Conservation (phyloP, 2,113 vertebrate genomes). For the Pseudolaguvia tuberculata region DNA sequence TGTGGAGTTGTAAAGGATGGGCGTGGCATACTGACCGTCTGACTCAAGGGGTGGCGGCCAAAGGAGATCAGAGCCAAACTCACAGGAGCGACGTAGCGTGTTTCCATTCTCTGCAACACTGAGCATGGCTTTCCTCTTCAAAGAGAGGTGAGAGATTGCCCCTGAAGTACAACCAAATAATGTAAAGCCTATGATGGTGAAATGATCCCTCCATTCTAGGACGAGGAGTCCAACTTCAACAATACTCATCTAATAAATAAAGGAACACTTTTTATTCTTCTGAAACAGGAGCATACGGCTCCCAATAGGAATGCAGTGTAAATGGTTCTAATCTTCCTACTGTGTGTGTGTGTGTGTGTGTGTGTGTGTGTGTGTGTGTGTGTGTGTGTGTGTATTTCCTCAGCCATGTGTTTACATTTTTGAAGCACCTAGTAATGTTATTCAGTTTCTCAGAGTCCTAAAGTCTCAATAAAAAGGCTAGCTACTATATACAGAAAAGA, state of each 20-base stretch:
- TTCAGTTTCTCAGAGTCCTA: not conserved
- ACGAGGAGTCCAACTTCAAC: not conserved
- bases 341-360: not conserved
- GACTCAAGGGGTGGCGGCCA: slow-evolving; percentile 76
- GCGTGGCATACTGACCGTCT: slow-evolving; percentile 61
- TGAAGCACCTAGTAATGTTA: slow-evolving; percentile 24
- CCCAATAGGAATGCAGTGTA: not conserved
- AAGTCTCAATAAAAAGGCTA: no score
- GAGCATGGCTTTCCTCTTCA: slow-evolving; percentile 72
- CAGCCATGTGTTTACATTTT: slow-evolving; percentile 30
- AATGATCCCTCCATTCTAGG: slow-evolving; percentile 18
- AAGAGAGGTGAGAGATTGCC: slow-evolving; percentile 72
- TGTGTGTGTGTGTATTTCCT: slow-evolving; percentile 10
- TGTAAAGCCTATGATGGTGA: slow-evolving; percentile 23
- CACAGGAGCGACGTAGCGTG: slow-evolving; percentile 72
- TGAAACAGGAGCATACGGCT: not conserved
- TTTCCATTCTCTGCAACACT: slow-evolving; percentile 72
- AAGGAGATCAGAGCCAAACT: slow-evolving; percentile 75
- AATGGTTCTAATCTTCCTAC: not conserved
- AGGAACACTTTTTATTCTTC: no score
- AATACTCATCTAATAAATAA: no score
- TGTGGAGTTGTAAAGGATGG: not conserved
- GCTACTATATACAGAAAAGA: not conserved
- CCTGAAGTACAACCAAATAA: slow-evolving; percentile 50
- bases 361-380: no score